Percentiles rank a stretch among this genome's conserved stretches.
phyloP scores from a whole-genome alignment of 1,140 invertebrate species.

The Nixonia krombeini region DNA sequence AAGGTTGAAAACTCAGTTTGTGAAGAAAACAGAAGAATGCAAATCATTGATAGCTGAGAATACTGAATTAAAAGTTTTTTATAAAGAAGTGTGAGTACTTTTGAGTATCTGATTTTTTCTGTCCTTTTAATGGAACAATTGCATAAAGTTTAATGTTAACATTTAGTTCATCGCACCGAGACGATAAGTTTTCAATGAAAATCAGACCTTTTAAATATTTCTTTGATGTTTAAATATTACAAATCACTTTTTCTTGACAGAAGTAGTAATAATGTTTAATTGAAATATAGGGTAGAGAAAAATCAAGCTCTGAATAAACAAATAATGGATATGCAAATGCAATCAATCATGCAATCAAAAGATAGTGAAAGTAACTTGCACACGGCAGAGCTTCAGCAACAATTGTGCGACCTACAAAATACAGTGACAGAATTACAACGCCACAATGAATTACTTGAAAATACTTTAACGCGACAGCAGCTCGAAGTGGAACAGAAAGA shows the following conservation, averaged over 20 bases:
- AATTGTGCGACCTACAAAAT: background rate
- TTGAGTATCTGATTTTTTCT: too few species aligned
- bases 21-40: background rate
- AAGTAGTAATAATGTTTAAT: background rate
- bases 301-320: background rate
- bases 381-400: background rate
- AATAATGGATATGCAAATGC: background rate
- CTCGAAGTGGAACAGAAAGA: slow-evolving; percentile 1
- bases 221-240: too few species aligned
- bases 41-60: too few species aligned
- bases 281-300: background rate
- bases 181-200: too few species aligned
- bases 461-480: background rate
- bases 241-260: too few species aligned
- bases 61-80: too few species aligned
- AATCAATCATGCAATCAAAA: background rate
- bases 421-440: background rate
- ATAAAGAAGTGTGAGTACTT: too few species aligned
- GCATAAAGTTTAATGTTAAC: too few species aligned
- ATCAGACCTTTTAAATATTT: too few species aligned
- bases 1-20: background rate
- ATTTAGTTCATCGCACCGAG: too few species aligned
- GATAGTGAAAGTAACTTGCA: background rate
- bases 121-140: too few species aligned
- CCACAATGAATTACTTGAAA: background rate